These are phyloP conservation scores for Elachura formosa DNA, from an alignment of 2,113 vertebrate genomes.

Conservation along the genomic window DNA sequence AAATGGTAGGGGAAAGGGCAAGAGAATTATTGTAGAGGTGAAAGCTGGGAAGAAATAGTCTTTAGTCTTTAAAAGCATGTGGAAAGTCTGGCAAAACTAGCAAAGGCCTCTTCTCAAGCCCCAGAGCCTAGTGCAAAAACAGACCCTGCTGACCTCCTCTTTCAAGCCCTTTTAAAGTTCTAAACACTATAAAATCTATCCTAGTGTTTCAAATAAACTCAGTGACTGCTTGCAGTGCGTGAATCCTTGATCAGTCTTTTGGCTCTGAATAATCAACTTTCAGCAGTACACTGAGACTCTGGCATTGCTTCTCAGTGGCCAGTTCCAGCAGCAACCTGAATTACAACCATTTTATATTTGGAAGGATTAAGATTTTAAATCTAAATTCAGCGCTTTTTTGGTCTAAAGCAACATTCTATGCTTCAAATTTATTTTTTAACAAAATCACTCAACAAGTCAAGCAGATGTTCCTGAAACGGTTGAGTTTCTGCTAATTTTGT, in stretches of 20 bases:
- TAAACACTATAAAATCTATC: slow-evolving; percentile 30
- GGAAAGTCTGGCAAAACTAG: slow-evolving; percentile 1
- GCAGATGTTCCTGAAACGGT: not conserved
- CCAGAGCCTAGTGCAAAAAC: slow-evolving; percentile 19
- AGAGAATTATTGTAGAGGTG: not conserved
- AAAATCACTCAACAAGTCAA: not conserved
- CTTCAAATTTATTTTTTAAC: not conserved
- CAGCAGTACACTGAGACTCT: slow-evolving; percentile 2
- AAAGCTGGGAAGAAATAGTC: not conserved
- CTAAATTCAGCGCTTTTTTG: not conserved
- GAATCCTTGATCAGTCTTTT: slow-evolving; percentile 51
- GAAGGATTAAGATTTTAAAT: not conserved
- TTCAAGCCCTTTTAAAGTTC: slow-evolving; percentile 16
- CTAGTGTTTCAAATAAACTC: slow-evolving; percentile 38
- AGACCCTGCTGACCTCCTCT: slow-evolving; percentile 20
- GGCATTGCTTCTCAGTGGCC: not conserved
- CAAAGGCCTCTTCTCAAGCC: slow-evolving; percentile 17
- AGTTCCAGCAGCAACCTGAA: slow-evolving; percentile 41
- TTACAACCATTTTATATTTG: slow-evolving; percentile 3
- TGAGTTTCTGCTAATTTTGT: not conserved
- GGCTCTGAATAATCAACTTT: slow-evolving; percentile 51
- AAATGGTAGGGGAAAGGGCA: not conserved
- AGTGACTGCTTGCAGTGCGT: not conserved
- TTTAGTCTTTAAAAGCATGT: not conserved
- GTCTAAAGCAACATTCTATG: not conserved